Conservation (phyloP, 2,797 vertebrate species). For the Microctenopoma steveboyesi region DNA sequence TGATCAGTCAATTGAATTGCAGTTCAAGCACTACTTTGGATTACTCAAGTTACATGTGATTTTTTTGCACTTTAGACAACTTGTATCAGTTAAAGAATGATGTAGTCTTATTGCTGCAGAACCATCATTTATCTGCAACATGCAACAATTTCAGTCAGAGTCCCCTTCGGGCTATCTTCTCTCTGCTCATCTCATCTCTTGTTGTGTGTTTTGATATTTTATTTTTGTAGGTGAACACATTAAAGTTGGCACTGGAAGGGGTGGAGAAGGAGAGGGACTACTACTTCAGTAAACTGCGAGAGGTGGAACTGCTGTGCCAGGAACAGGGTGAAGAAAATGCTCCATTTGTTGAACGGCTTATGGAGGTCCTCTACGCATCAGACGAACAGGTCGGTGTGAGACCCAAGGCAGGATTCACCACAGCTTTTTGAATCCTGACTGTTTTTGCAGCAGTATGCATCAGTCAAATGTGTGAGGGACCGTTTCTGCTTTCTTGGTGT, state of each 20-base stretch:
- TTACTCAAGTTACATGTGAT: background rate
- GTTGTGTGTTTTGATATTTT: conserved; percentile 1
- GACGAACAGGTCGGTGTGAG: conserved; percentile 90
- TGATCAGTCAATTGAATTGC: background rate
- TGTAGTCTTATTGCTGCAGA: background rate
- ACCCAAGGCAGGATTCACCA: conserved; percentile 3
- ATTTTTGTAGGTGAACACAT: conserved; percentile 88
- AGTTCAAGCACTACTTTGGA: background rate
- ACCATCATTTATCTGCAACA: background rate
- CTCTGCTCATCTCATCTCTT: background rate
- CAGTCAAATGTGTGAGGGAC: background rate
- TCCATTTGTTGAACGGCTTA: conserved; percentile 91
- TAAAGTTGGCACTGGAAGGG: conserved; percentile 96
- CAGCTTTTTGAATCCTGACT: background rate
- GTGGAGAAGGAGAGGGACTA: conserved; percentile 99
- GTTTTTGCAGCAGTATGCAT: background rate
- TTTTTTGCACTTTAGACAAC: background rate
- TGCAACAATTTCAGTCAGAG: background rate
- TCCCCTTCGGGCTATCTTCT: background rate
- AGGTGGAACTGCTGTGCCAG: conserved; percentile 97
- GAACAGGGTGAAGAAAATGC: conserved; percentile 93
- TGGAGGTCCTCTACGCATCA: conserved; percentile 96
- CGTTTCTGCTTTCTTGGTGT: conserved; percentile 24
- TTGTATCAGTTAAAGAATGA: background rate
- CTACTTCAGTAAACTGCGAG: conserved; percentile 98